These are phyloP conservation scores for Ibidorhyncha struthersii DNA, from an alignment of 2,113 vertebrate genomes.

Conservation along the genomic window DNA sequence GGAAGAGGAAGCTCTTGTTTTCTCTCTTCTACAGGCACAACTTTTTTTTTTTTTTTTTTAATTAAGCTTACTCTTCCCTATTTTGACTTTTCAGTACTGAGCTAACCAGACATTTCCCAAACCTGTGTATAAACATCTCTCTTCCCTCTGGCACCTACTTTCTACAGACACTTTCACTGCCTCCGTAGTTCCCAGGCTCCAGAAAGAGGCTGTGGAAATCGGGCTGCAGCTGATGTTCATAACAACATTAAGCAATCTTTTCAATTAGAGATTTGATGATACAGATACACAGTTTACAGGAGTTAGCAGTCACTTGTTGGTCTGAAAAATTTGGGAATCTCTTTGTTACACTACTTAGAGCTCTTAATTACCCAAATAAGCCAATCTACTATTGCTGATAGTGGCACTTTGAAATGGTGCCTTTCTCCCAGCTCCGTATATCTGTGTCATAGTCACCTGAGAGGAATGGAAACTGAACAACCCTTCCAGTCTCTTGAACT, in stretches of 20 bases:
- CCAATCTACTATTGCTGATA: not conserved
- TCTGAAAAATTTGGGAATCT: not conserved
- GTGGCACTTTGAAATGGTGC: not conserved
- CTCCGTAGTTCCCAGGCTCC: not conserved
- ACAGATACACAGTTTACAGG: not conserved
- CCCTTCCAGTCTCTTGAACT: not conserved
- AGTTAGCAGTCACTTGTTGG: not conserved
- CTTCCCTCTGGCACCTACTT: not conserved
- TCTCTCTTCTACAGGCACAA: not conserved
- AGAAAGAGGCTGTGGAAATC: not conserved
- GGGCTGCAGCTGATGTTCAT: not conserved
- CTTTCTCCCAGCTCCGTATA: not conserved
- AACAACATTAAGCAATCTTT: not conserved
- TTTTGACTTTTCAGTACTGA: not conserved
- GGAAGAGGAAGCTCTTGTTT: not conserved
- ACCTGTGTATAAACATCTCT: not conserved
- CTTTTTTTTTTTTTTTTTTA: not conserved
- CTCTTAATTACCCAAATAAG: not conserved
- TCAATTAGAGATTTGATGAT: not conserved
- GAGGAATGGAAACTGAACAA: not conserved
- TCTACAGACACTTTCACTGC: not conserved
- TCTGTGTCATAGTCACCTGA: not conserved
- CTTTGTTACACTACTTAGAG: not conserved
- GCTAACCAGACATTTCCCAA: not conserved
- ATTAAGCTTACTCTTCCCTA: not conserved